Evolutionary conservation across 2,113 vertebrate species (phyloP).

Genomic region (Caranx melampygus): DNA sequence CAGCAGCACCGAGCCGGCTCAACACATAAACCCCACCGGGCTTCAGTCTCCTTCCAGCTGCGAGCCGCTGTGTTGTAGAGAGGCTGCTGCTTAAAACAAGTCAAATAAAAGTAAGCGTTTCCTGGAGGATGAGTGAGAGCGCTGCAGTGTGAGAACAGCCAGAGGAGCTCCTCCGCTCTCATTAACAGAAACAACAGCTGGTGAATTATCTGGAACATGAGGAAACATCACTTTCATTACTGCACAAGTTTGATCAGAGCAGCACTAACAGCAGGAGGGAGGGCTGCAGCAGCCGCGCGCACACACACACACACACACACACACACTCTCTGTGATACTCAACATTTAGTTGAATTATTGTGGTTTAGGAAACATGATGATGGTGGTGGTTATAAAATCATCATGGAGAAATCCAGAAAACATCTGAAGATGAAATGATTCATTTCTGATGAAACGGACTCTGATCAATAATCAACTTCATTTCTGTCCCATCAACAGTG

Average conservation of each 20-base stretch:
- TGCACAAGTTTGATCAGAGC: conserved; percentile 1
- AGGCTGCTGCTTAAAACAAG: neutral
- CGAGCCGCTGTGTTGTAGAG: neutral
- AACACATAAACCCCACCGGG: conserved; percentile 36
- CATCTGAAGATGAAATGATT: no score
- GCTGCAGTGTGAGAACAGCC: neutral
- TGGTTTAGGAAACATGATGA: no score
- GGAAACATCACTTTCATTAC: conserved; percentile 41
- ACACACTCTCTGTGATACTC: no score
- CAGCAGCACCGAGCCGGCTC: neutral
- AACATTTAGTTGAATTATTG: no score
- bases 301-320: no score
- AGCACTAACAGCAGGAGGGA: neutral
- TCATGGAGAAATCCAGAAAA: no score
- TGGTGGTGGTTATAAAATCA: no score
- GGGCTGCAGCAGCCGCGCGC: neutral
- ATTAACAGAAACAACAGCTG: conserved; percentile 62
- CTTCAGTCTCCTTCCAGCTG: conserved; percentile 8
- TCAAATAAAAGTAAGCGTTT: neutral
- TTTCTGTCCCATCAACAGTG: no score
- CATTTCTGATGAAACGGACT: no score
- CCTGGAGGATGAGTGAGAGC: conserved; percentile 22
- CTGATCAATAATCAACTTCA: no score
- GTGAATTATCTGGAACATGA: conserved; percentile 50
- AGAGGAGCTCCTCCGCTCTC: conserved; percentile 25